These are phyloP conservation scores for Epinotia demarniana DNA, from an alignment of 2,888 invertebrate genomes.

Conservation along the genomic window DNA sequence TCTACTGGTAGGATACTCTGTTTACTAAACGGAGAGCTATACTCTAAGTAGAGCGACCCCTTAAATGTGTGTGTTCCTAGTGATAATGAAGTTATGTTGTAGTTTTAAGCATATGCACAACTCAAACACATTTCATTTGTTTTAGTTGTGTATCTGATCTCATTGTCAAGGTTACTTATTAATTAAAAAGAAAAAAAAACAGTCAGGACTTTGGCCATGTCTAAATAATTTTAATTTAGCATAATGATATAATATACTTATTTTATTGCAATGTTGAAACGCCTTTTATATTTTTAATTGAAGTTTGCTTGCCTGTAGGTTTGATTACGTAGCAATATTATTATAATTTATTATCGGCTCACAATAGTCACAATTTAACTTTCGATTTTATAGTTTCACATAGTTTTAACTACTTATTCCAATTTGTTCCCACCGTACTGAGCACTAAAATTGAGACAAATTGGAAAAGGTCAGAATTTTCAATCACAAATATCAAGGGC, in stretches of 20 bases:
- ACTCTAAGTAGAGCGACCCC: slow-evolving; percentile 13
- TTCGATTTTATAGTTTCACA: not conserved
- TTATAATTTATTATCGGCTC: not conserved
- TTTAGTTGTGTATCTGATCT: slow-evolving; percentile 38
- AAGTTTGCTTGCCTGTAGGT: not conserved
- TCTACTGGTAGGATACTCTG: slow-evolving; percentile 4
- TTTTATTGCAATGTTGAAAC: slow-evolving; percentile 9
- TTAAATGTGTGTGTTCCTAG: slow-evolving; percentile 13
- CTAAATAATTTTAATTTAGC: slow-evolving; percentile 25
- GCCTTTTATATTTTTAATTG: not conserved
- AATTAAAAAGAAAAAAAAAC: slow-evolving; percentile 7
- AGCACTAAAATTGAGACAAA: not conserved
- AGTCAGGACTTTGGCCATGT: slow-evolving; percentile 33
- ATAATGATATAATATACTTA: slow-evolving; percentile 22
- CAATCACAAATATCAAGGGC: no score
- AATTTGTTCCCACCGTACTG: not conserved
- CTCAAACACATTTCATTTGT: slow-evolving; percentile 23
- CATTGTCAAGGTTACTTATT: slow-evolving; percentile 32
- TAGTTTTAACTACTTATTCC: not conserved
- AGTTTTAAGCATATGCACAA: slow-evolving; percentile 26
- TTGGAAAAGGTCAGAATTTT: not conserved
- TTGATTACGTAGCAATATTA: slow-evolving; percentile 1
- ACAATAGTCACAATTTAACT: not conserved
- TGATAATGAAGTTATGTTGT: slow-evolving; percentile 26
- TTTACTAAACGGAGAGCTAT: slow-evolving; percentile 15